These are phyloP conservation scores for Ailurus styani DNA, from an alignment of 2,113 vertebrate species.

Conservation along the genomic window DNA sequence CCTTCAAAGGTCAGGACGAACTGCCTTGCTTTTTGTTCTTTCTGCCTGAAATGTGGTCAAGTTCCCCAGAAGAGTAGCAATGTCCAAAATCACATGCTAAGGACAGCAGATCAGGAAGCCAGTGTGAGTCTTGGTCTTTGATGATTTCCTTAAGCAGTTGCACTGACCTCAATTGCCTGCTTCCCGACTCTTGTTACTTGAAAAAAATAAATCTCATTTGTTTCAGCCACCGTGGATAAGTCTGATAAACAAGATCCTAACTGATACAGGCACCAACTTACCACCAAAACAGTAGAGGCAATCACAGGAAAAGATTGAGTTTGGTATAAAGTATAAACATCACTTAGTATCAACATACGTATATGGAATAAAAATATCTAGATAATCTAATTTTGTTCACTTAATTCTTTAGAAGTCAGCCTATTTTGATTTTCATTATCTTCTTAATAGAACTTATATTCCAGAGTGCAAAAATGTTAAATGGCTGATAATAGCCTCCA, in stretches of 20 bases:
- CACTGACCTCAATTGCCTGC: background rate
- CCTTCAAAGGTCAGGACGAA: background rate
- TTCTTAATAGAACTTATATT: background rate
- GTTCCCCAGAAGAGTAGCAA: background rate
- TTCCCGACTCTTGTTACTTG: background rate
- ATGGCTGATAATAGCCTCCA: background rate
- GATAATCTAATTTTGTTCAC: background rate
- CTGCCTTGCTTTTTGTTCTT: background rate
- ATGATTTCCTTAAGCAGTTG: background rate
- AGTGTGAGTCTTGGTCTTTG: background rate
- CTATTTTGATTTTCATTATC: background rate
- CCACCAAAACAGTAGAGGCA: background rate
- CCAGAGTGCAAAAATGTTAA: background rate
- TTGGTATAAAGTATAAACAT: background rate
- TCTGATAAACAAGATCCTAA: background rate
- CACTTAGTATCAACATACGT: background rate
- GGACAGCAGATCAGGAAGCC: background rate
- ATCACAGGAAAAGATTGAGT: background rate
- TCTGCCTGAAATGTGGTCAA: background rate
- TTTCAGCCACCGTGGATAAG: background rate
- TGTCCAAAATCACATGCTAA: background rate
- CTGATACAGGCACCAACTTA: background rate
- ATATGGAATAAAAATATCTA: background rate
- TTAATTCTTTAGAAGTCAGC: background rate
- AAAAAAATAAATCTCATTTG: background rate